Percentiles rank a stretch among this genome's conserved stretches.
These are phyloP conservation scores for Gymnoscelis rufifasciata DNA, from an alignment of 2,888 invertebrate species.

Conservation along the genomic window DNA sequence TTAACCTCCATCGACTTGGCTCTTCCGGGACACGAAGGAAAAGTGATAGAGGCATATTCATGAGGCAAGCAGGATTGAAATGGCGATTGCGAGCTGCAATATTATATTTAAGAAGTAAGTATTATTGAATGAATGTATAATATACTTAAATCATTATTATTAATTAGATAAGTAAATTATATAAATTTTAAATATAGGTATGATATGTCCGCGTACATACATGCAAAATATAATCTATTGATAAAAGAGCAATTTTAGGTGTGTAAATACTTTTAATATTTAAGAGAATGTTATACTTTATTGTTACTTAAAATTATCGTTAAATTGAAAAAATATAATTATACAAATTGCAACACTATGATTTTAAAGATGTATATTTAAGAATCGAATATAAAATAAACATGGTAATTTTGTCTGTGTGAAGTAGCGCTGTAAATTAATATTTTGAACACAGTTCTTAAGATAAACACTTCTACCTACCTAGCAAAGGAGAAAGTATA, in stretches of 20 bases:
- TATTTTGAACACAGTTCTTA: constrained; percentile 21
- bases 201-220: constrained; percentile 27
- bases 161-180: constrained; percentile 40
- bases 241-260: constrained; percentile 65
- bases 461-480: constrained; percentile 22
- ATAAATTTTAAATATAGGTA: constrained; percentile 29
- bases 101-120: constrained; percentile 62
- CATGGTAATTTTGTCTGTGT: neutral
- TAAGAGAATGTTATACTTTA: constrained; percentile 50
- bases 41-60: constrained; percentile 26
- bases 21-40: constrained; percentile 17
- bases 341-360: constrained; percentile 42
- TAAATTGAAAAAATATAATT: constrained; percentile 51
- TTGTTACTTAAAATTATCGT: constrained; percentile 71
- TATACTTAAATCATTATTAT: constrained; percentile 46
- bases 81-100: constrained; percentile 72
- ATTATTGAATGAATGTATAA: constrained; percentile 60
- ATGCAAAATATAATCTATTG: constrained; percentile 30
- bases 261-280: constrained; percentile 63
- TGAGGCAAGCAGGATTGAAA: constrained; percentile 33
- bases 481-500: neutral
- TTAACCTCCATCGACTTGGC: constrained; percentile 16
- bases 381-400: neutral
- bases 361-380: constrained; percentile 25
- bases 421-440: neutral